Percentiles rank a stretch among this genome's conserved stretches.
These are phyloP conservation scores for Cetonia aurata DNA, from an alignment of 2,888 invertebrate species.

Conservation along the genomic window DNA sequence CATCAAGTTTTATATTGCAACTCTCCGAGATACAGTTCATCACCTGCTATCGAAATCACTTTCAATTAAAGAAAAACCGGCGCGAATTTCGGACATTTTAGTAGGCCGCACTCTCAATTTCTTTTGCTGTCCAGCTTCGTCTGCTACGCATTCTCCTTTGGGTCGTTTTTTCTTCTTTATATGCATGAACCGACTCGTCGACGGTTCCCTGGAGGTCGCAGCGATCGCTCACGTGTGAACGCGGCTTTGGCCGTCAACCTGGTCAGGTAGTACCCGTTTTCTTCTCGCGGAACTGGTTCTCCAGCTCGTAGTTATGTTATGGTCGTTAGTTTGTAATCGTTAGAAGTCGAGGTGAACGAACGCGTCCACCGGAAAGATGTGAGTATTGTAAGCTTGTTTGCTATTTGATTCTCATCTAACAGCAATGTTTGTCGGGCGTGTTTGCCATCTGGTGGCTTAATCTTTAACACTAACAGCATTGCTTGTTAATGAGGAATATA, in stretches of 20 bases:
- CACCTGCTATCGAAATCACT: neutral
- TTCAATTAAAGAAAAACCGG: conserved; percentile 21
- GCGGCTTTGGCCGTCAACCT: conserved; percentile 57
- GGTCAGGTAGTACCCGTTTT: conserved; percentile 52
- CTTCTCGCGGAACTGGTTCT: conserved; percentile 54
- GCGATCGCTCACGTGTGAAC: conserved; percentile 49
- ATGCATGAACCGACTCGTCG: conserved; percentile 1
- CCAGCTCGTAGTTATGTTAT: conserved; percentile 47
- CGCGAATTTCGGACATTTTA: conserved; percentile 11
- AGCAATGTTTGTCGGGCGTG: neutral
- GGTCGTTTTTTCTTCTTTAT: conserved; percentile 47
- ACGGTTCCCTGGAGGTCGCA: conserved; percentile 42
- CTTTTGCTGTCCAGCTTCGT: neutral
- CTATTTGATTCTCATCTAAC: conserved; percentile 19
- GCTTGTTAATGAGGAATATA: no score
- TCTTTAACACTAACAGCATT: neutral
- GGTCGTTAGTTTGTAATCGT: conserved; percentile 47
- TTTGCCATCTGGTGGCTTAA: conserved; percentile 26
- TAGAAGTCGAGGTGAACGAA: conserved; percentile 47
- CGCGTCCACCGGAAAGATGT: conserved; percentile 27
- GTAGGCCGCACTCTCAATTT: conserved; percentile 19
- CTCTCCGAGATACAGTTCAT: no score
- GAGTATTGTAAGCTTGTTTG: conserved; percentile 19
- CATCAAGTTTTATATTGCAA: no score
- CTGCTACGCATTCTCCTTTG: conserved; percentile 3